Evolutionary conservation across 2,113 vertebrate species (phyloP), one percentile per base, ranked within the genome.

Genomic region (Ia io): DNA sequence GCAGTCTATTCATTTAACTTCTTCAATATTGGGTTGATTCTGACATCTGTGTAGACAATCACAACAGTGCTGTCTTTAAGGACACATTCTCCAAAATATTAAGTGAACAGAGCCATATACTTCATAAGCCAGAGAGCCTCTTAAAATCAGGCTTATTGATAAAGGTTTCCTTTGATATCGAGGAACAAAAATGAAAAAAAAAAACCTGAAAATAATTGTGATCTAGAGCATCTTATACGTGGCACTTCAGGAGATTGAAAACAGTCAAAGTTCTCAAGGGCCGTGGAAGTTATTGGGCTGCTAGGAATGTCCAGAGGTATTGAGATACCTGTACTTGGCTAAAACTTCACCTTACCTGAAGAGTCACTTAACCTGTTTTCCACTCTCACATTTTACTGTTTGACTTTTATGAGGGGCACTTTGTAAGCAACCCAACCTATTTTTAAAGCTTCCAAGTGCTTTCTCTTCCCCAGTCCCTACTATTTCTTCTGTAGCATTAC

Each of bases 391-490:
- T 70, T n/a, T 96, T 91, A 59, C 17, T 95, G 22, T 84, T 97
- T 95, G 91, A 10, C 76, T 98, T 95, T 98, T 91, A 91, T 84
- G 92, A 97, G 84, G 71, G 88, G 35, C 12, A n/a, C 77, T 79
- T 78, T 6, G 51, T 87, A 93, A 98, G 77, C 71, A 90, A n/a
- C 42, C 56, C 63, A 13, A 92, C 96, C 95, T 95, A 92, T 93
- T 94, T 94, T 70, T 53, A 79, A 74, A 95, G 86, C 40, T 93
- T 93, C 83, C 49, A 35, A 42, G 28, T 86, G 20, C 69, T 96
- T 92, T 92, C 94, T 47, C 47, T 20, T 71, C 32, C 44, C 77
- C 67, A 40, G 90, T 85, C 32, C 83, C 51, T 74, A 22, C 61
- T 28, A 56, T 86, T 76, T 90, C 70, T 88, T 92, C 47, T 71